Evolutionary conservation across 2,113 vertebrate species (phyloP).

Genomic region (Lophochroa leadbeateri): DNA sequence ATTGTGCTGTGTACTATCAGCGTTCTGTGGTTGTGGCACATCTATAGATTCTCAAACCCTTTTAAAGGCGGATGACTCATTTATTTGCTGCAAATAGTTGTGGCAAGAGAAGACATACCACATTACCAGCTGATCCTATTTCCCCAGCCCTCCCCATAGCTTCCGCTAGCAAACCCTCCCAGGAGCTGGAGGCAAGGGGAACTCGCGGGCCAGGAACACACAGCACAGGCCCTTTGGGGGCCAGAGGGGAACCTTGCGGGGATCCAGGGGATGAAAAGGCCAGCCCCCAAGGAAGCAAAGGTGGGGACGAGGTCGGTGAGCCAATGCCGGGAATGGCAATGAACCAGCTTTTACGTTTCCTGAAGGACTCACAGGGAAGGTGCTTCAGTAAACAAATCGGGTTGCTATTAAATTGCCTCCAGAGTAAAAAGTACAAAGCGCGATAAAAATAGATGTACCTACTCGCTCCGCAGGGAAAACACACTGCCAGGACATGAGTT

Average conservation of each 20-base stretch:
- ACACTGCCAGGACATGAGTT: background rate
- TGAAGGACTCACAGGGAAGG: conserved; percentile 83
- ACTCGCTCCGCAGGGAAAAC: conserved; percentile 5
- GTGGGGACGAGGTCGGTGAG: conserved; percentile 6
- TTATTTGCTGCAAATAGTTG: conserved; percentile 74
- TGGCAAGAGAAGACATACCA: conserved; percentile 78
- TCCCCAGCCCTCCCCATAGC: conserved; percentile 71
- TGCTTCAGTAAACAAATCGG: conserved; percentile 83
- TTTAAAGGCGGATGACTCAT: conserved; percentile 63
- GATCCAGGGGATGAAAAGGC: background rate
- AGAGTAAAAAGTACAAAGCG: conserved; percentile 50
- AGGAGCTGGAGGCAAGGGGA: background rate
- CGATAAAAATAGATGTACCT: conserved; percentile 42
- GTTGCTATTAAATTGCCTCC: conserved; percentile 63
- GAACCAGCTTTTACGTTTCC: conserved; percentile 74
- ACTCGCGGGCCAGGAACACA: background rate
- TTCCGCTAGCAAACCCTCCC: conserved; percentile 34
- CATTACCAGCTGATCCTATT: conserved; percentile 87
- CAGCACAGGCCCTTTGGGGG: accelerated
- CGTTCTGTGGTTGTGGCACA: conserved; percentile 38
- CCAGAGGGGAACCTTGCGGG: background rate
- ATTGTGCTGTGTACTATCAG: conserved; percentile 41
- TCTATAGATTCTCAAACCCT: conserved; percentile 58
- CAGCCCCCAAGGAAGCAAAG: background rate
- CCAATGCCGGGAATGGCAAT: conserved; percentile 43